phyloP scores from a whole-genome alignment of 2,113 vertebrate genomes.

The Notiomystis cincta region DNA sequence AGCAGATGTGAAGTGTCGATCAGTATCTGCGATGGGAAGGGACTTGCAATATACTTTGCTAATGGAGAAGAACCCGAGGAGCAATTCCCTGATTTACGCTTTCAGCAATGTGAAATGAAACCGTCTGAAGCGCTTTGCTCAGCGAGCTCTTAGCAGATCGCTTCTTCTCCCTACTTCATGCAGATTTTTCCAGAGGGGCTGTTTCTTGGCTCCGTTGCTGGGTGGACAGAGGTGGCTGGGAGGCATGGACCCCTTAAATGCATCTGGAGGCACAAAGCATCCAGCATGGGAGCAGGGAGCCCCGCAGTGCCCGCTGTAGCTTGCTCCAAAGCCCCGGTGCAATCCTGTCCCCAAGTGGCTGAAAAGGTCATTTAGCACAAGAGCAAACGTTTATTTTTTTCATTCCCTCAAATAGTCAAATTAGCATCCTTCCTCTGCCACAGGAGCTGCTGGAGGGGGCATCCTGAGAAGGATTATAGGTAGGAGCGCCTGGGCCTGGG shows the following conservation, averaged over 20 bases:
- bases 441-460: neutral
- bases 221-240: neutral
- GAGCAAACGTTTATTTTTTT: neutral
- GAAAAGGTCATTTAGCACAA: constrained; percentile 6
- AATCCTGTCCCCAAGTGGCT: constrained; percentile 16
- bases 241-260: neutral
- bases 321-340: neutral
- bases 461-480: constrained; percentile 22
- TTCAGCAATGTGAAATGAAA: neutral
- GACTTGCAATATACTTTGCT: neutral
- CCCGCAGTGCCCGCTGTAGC: neutral
- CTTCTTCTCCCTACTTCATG: neutral
- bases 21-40: neutral
- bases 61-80: constrained; percentile 22
- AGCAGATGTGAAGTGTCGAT: constrained; percentile 39
- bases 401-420: neutral
- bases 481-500: neutral
- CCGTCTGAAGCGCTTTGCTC: neutral
- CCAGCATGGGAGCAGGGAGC: neutral
- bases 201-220: neutral
- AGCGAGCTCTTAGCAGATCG: neutral
- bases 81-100: neutral
- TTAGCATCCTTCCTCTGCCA: neutral
- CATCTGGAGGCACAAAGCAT: neutral
- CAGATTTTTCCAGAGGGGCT: neutral